phyloP scores from a whole-genome alignment of 2,888 invertebrate genomes.

The Leptinotarsa rubiginosa region DNA sequence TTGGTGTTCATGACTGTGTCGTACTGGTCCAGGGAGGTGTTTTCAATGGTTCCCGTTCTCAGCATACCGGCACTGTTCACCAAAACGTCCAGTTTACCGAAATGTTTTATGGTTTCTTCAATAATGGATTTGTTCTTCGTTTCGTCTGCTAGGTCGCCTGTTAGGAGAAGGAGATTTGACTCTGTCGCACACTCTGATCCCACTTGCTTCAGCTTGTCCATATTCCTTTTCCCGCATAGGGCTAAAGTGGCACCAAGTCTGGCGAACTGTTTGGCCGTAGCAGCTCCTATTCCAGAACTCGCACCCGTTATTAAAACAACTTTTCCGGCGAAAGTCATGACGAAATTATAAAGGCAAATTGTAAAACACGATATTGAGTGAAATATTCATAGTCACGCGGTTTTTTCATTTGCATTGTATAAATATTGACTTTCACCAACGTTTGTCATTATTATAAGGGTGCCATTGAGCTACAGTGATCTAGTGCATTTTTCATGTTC shows the following conservation, averaged over 20 bases:
- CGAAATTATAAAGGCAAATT: neutral
- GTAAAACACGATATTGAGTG: neutral
- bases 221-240: slow-evolving; percentile 75
- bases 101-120: slow-evolving; percentile 79
- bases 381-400: no score
- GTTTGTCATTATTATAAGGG: no score
- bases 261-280: slow-evolving; percentile 82
- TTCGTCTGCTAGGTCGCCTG: slow-evolving; percentile 82
- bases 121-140: slow-evolving; percentile 78
- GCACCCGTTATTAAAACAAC: slow-evolving; percentile 83
- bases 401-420: no score
- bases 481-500: no score
- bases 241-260: slow-evolving; percentile 81
- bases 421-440: no score
- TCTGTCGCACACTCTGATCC: slow-evolving; percentile 69
- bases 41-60: slow-evolving; percentile 82
- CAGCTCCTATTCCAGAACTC: slow-evolving; percentile 88
- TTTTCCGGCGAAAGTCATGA: slow-evolving; percentile 74
- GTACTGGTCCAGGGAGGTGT: slow-evolving; percentile 85
- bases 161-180: slow-evolving; percentile 70
- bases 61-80: slow-evolving; percentile 87
- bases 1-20: slow-evolving; percentile 92
- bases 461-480: no score
- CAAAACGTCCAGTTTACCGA: slow-evolving; percentile 83
- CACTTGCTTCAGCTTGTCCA: slow-evolving; percentile 74